Percentiles rank a stretch among this genome's conserved stretches.
Conservation (phyloP, 2,888 invertebrate genomes). For the Dryomyza anilis region DNA sequence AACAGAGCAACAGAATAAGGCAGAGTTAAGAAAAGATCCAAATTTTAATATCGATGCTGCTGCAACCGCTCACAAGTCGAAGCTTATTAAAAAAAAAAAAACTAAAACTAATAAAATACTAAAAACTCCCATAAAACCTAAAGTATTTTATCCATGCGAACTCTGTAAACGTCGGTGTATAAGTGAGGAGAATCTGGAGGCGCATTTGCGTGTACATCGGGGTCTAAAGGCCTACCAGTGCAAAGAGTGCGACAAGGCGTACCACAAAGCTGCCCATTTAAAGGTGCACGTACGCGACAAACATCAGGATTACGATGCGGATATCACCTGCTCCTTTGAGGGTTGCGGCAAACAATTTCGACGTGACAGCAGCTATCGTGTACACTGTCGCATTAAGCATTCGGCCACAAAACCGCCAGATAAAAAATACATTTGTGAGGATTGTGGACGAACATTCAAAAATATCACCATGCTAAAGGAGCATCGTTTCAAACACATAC, state of each 20-base stretch:
- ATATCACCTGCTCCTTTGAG: constrained; percentile 38
- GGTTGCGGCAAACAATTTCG: constrained; percentile 39
- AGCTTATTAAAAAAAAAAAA: background rate
- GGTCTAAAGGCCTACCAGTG: constrained; percentile 32
- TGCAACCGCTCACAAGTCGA: background rate
- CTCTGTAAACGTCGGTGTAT: constrained; percentile 36
- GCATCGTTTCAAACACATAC: constrained; percentile 41
- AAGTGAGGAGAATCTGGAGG: constrained; percentile 32
- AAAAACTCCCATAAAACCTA: constrained; percentile 28
- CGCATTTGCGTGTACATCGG: constrained; percentile 25
- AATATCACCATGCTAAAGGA: constrained; percentile 37
- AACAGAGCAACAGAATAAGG: background rate
- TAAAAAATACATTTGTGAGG: constrained; percentile 38
- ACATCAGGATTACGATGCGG: constrained; percentile 34
- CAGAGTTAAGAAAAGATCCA: background rate
- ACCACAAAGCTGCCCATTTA: constrained; percentile 32
- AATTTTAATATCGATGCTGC: background rate
- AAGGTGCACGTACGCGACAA: constrained; percentile 36
- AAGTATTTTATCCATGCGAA: constrained; percentile 38
- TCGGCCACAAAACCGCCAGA: constrained; percentile 21
- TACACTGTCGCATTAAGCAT: constrained; percentile 38
- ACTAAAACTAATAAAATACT: background rate
- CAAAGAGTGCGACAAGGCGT: constrained; percentile 21
- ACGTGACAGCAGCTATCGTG: constrained; percentile 33
- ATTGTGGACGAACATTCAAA: constrained; percentile 41